Evolutionary conservation across 2,797 vertebrate species (phyloP), one percentile per base, ranked within the genome.

Genomic region (Notolabrus celidotus): DNA sequence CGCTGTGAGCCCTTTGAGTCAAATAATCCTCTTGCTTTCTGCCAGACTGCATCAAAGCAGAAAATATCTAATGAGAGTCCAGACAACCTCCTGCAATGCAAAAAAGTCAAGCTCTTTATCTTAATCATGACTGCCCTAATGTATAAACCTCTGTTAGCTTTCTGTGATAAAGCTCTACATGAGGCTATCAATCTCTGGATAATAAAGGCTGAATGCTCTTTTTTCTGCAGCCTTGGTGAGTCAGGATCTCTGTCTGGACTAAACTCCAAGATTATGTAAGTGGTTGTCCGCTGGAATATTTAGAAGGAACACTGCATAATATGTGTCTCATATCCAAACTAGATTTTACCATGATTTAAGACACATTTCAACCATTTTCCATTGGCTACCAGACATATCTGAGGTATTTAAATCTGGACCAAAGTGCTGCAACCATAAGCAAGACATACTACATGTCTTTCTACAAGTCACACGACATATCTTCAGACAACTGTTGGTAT

Each of bases 1-100:
- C 42, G 23, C 65, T 57, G 77, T 39, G 68, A 63, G 19, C 60
- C 60, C 74, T 79, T 74, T 39, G 67, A 65, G 43, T 19, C n/a
- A 63, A 60, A 63, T 55, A 61, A 29, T 23, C 20, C 19, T 11
- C 20, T 7, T 10, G 11, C 46, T 55, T 64, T 41, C 55, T 53
- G 46, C 39, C 45, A 71, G 55, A 73, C 31, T 17, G 56, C 46
- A 34, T 65, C 12, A 68, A 29, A 50, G 58, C 31, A 45, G 25
- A 52, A 34, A 27, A 56, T 50, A 36, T 58, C 14, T 52, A 47
- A 59, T 22, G n/a, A 57, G n/a, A 36, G 63, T 34, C 56, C 54
- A 27, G 46, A 72, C 51, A 54, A 53, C 53, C 67, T 47, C 54
- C 66, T 67, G 52, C 58, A 53, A 64, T 64, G 53, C 62, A 53